phyloP scores from a whole-genome alignment of 2,888 invertebrate genomes.

The Noctua comes region DNA sequence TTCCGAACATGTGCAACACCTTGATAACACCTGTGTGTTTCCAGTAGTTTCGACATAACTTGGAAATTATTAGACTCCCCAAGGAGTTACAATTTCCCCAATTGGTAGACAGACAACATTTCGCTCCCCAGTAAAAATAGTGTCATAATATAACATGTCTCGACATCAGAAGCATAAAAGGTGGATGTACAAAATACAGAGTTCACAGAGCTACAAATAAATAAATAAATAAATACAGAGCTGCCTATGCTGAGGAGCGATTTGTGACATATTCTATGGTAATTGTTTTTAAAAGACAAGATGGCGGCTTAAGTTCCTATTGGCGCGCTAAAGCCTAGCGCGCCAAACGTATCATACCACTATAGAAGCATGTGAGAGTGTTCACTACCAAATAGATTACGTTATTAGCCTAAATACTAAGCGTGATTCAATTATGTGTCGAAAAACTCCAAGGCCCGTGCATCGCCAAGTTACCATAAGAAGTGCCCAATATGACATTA shows the following conservation, averaged over 20 bases:
- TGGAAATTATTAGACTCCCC: not conserved
- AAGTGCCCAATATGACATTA: not conserved
- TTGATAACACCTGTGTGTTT: slow-evolving; percentile 14
- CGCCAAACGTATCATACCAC: not conserved
- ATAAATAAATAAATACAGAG: too few species aligned
- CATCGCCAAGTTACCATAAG: not conserved
- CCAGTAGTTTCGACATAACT: slow-evolving; percentile 13
- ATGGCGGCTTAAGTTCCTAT: not conserved
- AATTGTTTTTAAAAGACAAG: not conserved
- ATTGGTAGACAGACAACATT: not conserved
- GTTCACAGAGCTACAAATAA: too few species aligned
- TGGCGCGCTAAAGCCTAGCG: not conserved
- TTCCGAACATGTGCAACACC: slow-evolving; percentile 5
- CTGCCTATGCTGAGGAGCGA: too few species aligned
- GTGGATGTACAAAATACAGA: too few species aligned
- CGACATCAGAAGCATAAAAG: too few species aligned
- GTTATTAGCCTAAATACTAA: not conserved
- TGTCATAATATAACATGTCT: too few species aligned
- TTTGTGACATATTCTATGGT: not conserved
- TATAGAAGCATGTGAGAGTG: not conserved
- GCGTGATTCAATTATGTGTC: not conserved
- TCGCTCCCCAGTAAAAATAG: too few species aligned
- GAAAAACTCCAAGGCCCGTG: not conserved
- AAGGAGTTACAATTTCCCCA: not conserved
- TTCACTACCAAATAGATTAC: not conserved